Evolutionary conservation across 1,140 invertebrate genomes (phyloP).

Genomic region (Lysiphlebus fabarum): DNA sequence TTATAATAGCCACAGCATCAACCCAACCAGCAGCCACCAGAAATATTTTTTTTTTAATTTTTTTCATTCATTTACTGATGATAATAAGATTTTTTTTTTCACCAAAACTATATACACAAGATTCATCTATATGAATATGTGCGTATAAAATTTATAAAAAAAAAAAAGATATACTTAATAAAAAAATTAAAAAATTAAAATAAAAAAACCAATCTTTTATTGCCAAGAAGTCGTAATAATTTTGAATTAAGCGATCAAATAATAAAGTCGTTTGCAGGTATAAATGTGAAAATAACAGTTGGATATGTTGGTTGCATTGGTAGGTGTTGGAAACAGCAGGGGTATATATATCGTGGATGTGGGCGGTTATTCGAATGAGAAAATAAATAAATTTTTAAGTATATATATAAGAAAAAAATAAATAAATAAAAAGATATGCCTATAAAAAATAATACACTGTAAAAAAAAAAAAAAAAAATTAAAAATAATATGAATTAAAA

Average conservation of each 20-base stretch:
- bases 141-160: conserved; percentile 3
- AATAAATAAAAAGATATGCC: conserved; percentile 16
- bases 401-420: conserved; percentile 18
- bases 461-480: conserved; percentile 10
- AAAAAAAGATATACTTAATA: conserved; percentile 8
- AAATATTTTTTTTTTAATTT: too few relatives aligned
- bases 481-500: conserved; percentile 26
- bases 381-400: conserved; percentile 13
- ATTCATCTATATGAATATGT: conserved; percentile 14
- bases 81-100: conserved; percentile 33
- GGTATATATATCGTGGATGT: conserved; percentile 39
- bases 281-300: conserved; percentile 5
- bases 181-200: conserved; percentile 5
- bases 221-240: conserved; percentile 38
- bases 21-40: too few relatives aligned
- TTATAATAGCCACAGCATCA: conserved; percentile 29
- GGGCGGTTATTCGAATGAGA: conserved; percentile 34
- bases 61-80: too few relatives aligned
- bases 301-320: conserved; percentile 38
- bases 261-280: conserved; percentile 12
- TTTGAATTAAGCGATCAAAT: conserved; percentile 47
- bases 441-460: not conserved
- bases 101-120: not conserved
- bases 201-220: too few relatives aligned
- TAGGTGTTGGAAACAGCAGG: conserved; percentile 55